Evolutionary conservation across 2,797 vertebrate species (phyloP).

Genomic region (Rachycentron canadum): DNA sequence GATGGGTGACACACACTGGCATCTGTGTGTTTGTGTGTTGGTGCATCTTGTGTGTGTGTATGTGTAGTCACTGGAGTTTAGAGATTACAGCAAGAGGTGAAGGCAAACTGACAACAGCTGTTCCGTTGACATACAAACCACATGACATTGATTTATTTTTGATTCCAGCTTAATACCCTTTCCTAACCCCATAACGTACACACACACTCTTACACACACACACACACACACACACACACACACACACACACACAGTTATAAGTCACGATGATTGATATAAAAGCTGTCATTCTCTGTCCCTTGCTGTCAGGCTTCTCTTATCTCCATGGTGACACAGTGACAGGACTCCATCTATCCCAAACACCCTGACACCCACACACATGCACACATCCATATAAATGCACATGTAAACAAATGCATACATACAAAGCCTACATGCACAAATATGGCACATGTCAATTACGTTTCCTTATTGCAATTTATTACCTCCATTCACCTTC

Average conservation of each 20-base stretch:
- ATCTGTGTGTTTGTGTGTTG: slow-evolving; percentile 52
- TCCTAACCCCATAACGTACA: slow-evolving; percentile 63
- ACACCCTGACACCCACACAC: slow-evolving; percentile 40
- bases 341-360: slow-evolving; percentile 77
- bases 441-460: slow-evolving; percentile 39
- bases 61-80: slow-evolving; percentile 74
- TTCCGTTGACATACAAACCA: slow-evolving; percentile 76
- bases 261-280: slow-evolving; percentile 83
- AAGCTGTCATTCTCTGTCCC: slow-evolving; percentile 78
- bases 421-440: slow-evolving; percentile 13
- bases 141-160: slow-evolving; percentile 82
- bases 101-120: slow-evolving; percentile 79
- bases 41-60: slow-evolving; percentile 21
- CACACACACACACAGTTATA: slow-evolving; percentile 51
- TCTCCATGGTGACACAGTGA: slow-evolving; percentile 81
- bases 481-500: slow-evolving; percentile 33
- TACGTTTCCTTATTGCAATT: slow-evolving; percentile 35
- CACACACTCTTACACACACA: slow-evolving; percentile 41
- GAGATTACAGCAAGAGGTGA: slow-evolving; percentile 78
- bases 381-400: slow-evolving; percentile 28
- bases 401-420: slow-evolving; percentile 1
- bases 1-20: slow-evolving; percentile 74
- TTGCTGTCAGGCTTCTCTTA: slow-evolving; percentile 80
- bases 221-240: slow-evolving; percentile 31
- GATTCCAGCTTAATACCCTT: slow-evolving; percentile 73